Percentiles rank a stretch among this genome's conserved stretches.
Conservation (phyloP, 2,113 vertebrate species). For the Phainopepla nitens region DNA sequence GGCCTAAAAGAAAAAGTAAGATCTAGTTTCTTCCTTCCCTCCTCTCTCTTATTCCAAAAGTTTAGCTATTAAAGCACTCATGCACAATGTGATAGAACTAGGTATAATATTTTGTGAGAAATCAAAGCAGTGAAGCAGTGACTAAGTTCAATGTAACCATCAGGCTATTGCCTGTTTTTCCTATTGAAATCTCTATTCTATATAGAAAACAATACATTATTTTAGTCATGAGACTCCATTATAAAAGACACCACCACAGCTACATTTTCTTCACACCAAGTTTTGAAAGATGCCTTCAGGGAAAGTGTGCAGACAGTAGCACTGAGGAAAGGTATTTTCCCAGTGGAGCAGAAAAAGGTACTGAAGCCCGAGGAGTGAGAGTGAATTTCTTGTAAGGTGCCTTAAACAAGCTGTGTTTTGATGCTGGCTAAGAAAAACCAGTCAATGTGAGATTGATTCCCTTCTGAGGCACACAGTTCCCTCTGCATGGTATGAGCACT, state of each 20-base stretch:
- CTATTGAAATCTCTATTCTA: neutral
- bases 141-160: neutral
- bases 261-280: neutral
- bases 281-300: neutral
- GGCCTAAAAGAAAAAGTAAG: neutral
- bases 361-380: neutral
- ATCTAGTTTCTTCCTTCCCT: neutral
- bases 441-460: fast-evolving
- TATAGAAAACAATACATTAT: neutral
- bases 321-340: neutral
- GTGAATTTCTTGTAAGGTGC: neutral
- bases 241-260: neutral
- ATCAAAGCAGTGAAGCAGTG: neutral
- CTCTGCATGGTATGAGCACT: neutral
- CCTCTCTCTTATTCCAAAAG: neutral
- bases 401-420: neutral
- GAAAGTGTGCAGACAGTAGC: neutral
- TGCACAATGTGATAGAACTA: neutral
- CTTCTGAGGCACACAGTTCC: neutral
- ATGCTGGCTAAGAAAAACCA: neutral
- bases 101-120: neutral
- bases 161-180: neutral
- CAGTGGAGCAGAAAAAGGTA: neutral
- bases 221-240: neutral
- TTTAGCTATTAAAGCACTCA: neutral